These are phyloP conservation scores for Diploscapter pachys DNA, from an alignment of 1,140 invertebrate species.

Conservation along the genomic window DNA sequence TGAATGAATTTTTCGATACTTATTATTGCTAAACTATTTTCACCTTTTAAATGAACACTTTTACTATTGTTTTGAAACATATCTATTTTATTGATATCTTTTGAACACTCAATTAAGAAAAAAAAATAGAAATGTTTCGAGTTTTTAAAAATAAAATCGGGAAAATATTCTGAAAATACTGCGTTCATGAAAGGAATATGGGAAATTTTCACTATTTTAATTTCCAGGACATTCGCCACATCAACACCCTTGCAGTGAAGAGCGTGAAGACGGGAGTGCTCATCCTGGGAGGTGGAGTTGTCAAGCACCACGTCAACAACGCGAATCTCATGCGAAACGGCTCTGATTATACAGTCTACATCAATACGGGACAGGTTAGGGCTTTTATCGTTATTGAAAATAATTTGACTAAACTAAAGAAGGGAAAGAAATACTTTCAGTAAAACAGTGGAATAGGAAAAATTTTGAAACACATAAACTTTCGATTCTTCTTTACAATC, in stretches of 20 bases:
- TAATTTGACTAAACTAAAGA: too few relatives aligned
- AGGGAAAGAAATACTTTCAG: too few relatives aligned
- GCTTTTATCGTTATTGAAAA: too few relatives aligned
- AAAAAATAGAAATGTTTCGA: too few relatives aligned
- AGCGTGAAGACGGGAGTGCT: constrained; percentile 90
- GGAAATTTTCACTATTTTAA: too few relatives aligned
- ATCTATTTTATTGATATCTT: constrained; percentile 2
- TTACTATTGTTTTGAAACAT: not conserved
- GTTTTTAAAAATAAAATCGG: too few relatives aligned
- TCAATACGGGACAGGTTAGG: constrained; percentile 80
- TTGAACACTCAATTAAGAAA: too few relatives aligned
- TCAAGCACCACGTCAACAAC: constrained; percentile 99
- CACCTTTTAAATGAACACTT: constrained; percentile 16
- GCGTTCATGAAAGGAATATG: too few relatives aligned
- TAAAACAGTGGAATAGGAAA: too few relatives aligned
- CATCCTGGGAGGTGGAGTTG: constrained; percentile 88
- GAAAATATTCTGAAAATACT: too few relatives aligned
- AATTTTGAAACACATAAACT: too few relatives aligned
- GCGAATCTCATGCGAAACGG: constrained; percentile 97
- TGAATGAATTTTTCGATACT: not conserved
- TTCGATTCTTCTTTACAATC: not conserved
- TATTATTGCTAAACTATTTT: constrained; percentile 11
- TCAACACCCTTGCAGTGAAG: constrained; percentile 93
- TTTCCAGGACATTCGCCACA: constrained; percentile 73
- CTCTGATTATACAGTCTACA: constrained; percentile 90